Evolutionary conservation across 2,888 invertebrate species (phyloP).

Genomic region (Campopleginae sp.): DNA sequence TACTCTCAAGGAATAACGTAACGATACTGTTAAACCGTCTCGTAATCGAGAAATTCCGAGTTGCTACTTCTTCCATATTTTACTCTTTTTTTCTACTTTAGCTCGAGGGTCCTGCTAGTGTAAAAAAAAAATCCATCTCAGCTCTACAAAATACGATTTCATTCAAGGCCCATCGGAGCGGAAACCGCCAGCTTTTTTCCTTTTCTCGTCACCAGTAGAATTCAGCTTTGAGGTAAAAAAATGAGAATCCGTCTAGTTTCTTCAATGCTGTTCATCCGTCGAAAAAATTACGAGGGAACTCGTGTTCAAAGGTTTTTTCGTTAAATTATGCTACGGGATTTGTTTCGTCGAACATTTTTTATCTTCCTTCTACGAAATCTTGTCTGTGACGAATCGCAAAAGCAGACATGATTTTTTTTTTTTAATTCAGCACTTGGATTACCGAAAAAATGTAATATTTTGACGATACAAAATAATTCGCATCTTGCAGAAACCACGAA

Average conservation of each 20-base stretch:
- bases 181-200: not conserved
- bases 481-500: not conserved
- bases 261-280: not conserved
- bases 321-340: not conserved
- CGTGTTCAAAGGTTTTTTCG: not conserved
- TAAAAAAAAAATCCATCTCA: not conserved
- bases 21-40: not conserved
- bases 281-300: not conserved
- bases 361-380: not conserved
- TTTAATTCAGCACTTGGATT: not conserved
- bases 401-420: not conserved
- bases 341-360: not conserved
- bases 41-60: not conserved
- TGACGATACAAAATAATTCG: not conserved
- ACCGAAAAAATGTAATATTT: not conserved
- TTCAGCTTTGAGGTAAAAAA: not conserved
- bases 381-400: not conserved
- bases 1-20: not conserved
- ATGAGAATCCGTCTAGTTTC: not conserved
- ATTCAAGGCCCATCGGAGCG: not conserved
- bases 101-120: not conserved
- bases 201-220: not conserved
- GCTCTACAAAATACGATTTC: not conserved
- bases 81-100: not conserved
- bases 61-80: not conserved